Base-by-base conservation (phyloP, 35 echinoderm and acorn worm species). In the Strongylocentrotus purpuratus region DNA sequence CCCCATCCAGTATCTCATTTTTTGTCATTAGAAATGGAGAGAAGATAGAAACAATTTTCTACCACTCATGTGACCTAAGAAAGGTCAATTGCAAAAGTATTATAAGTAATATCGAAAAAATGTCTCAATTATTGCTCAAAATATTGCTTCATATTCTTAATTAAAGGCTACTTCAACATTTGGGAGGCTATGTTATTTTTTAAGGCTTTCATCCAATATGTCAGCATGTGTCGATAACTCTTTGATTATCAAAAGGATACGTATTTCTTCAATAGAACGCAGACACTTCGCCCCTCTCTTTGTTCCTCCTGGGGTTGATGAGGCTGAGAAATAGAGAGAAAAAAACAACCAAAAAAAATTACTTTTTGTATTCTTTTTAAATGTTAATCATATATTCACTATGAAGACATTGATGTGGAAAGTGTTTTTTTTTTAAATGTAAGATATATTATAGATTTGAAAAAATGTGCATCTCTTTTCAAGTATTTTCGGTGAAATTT, bases 251-350 rank as follows among this genome's bases (percentile, higher is more conserved):
- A n/a, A 94, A 97, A 97, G 96, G 96, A 97, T 97, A 97, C 96
- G 94, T 17, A 97, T 95, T 59, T 97, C 96, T 87, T 93, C 86
- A 33, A 97, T 70, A 46, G 96, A 89, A 78, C 96, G 91, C 11
- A 97, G 91, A 28, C 86, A 95, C 33, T 85, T 95, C 3, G 48
- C 94, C 22, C 85, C 85, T 13, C 50, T 33, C 50, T 35, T 94
- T 46, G 90, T 95, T 47, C 94, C 95, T 60, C 94, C 96, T 14
- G 96, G 96, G 25, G 96, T 97, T 47, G 78, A 28, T 9, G 33
- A 91, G 48, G 94, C 96, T 97, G n/a, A 32, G 47, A 55, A 33
- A 88, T 46, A 45, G 33, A 87, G 65, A 65, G 22, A 87, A 46
- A 48, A 45, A 88, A 47, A 35, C 14, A 31, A 86, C n/a, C n/a